Conservation (phyloP, 2,888 invertebrate genomes). For the Pinctada fucata region DNA sequence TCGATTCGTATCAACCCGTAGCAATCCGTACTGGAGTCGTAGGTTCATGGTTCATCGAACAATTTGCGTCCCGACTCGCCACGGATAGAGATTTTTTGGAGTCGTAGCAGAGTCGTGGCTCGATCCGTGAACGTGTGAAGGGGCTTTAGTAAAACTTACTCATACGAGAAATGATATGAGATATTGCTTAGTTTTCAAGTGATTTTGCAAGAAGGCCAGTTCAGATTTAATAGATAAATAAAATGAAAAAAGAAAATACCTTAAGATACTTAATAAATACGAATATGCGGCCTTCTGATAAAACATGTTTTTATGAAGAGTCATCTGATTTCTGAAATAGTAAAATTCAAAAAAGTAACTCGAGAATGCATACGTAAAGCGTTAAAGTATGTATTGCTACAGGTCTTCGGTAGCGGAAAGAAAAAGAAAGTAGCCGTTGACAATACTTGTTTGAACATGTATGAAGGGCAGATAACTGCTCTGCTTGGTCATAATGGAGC, state of each 20-base stretch:
- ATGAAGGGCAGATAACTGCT: slow-evolving; percentile 88
- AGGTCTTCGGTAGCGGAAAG: slow-evolving; percentile 45
- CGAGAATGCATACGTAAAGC: neutral
- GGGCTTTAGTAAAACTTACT: too few relatives aligned
- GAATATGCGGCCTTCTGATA: neutral
- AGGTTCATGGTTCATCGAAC: too few relatives aligned
- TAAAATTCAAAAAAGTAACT: neutral
- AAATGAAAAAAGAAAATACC: neutral
- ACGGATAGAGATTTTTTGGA: too few relatives aligned
- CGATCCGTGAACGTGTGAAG: too few relatives aligned
- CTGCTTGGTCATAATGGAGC: slow-evolving; percentile 91
- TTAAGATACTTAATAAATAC: neutral
- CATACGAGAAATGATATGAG: too few relatives aligned
- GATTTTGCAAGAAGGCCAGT: too few relatives aligned
- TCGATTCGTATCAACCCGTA: too few relatives aligned
- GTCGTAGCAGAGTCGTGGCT: too few relatives aligned
- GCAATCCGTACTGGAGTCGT: too few relatives aligned
- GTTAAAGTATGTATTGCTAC: neutral
- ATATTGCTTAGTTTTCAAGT: too few relatives aligned
- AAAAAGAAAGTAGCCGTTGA: slow-evolving; percentile 81
- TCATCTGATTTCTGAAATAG: neutral
- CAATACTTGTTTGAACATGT: slow-evolving; percentile 84
- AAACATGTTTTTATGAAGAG: neutral
- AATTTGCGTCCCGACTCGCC: too few relatives aligned
- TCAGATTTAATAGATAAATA: too few relatives aligned